These are phyloP conservation scores for Xanthorhoe spadicearia DNA, from an alignment of 2,888 invertebrate species.

Conservation along the genomic window DNA sequence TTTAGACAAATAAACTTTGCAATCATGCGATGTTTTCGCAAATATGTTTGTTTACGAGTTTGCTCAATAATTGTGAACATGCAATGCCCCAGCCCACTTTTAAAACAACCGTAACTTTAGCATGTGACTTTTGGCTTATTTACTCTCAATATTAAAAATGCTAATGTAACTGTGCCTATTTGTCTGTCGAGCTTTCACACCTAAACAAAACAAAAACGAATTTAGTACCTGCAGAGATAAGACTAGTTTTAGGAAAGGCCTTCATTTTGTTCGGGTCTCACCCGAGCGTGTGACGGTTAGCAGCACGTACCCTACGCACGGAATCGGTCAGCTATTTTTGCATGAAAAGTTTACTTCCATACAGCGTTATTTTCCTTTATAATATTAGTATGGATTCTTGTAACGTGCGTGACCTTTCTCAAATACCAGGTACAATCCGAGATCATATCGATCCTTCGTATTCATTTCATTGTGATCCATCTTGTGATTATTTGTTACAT, in stretches of 20 bases:
- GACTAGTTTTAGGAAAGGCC: too few species aligned
- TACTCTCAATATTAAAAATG: too few species aligned
- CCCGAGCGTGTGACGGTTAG: too few species aligned
- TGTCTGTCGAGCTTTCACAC: too few species aligned
- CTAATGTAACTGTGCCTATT: too few species aligned
- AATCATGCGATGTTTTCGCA: conserved; percentile 35
- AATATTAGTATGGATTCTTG: background rate
- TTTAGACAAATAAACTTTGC: conserved; percentile 20
- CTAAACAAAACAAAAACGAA: too few species aligned
- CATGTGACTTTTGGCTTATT: background rate
- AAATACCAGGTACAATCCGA: background rate
- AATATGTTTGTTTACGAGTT: conserved; percentile 29
- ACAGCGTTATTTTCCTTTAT: background rate
- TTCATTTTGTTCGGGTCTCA: too few species aligned
- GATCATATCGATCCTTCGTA: conserved; percentile 10
- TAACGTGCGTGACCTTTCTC: background rate
- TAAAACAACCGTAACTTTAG: background rate
- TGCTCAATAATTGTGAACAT: conserved; percentile 29
- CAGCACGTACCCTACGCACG: too few species aligned
- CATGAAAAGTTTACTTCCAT: too few species aligned
- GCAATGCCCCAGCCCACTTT: conserved; percentile 24
- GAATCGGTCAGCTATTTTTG: too few species aligned
- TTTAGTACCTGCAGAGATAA: background rate
- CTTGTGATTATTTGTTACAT: conserved; percentile 18
- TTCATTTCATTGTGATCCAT: conserved; percentile 12